Evolutionary conservation across 2,797 vertebrate species (phyloP), one percentile per base, ranked within the genome.

Genomic region (Cynodonichthys magdalenae): DNA sequence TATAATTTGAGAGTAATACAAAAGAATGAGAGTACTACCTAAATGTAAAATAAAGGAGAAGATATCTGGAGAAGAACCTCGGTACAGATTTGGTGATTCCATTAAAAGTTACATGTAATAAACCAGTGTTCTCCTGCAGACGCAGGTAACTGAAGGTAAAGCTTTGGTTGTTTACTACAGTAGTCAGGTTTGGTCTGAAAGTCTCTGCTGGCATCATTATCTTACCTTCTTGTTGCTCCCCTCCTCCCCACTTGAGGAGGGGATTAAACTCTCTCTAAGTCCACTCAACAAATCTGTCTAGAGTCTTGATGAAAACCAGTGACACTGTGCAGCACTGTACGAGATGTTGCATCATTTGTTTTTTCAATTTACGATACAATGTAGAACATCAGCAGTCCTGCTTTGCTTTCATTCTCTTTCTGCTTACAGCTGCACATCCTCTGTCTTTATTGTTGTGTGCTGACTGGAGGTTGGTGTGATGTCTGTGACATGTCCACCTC

Each of bases 181-280:
- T 59, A 67, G 53, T 59, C 42, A 39, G 20, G n/a, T 64, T 67
- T 31, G 74, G 68, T 82, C 74, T 80, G 59, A 62, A 53, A 19
- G 75, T 83, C 70, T 79, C 42, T 76, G 66, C 73, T 56, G 54
- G 56, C 52, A 66, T 74, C 55, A 75, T 89, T 86, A 90, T 74
- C 81, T 67, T 53, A 36, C 59, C 74, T 68, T 68, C 73, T 80
- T 75, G 31, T 19, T 64, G 44, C 52, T 64, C 52, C 59, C 48
- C 69, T 82, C 73, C 54, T 82, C 73, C 54, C 67, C 52, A 1
- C 65, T 55, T 28, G 34, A 75, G 52, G 50, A 76, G 52, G 50
- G 81, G 90, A 91, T 90, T 91, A 91, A 20, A 79, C 75, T 69
- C 77, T 65, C 53, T 65, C 52, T 83, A 75, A 87, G 48, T 86